phyloP scores from a whole-genome alignment of 1,140 invertebrate genomes.

The Uloborus diversus region DNA sequence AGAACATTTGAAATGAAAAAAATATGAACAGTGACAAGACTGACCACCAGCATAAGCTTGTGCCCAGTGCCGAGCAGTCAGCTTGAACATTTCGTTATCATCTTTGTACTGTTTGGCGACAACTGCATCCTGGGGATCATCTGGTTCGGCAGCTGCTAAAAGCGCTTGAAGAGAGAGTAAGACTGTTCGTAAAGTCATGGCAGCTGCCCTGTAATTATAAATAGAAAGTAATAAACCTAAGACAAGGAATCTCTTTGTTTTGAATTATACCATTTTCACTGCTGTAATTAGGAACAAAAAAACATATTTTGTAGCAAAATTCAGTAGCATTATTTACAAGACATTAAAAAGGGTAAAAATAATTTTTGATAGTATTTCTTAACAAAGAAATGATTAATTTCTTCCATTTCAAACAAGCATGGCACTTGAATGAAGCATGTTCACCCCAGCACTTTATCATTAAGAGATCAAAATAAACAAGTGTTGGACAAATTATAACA shows the following conservation, averaged over 20 bases:
- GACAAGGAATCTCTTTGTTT: too few relatives aligned
- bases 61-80: constrained; percentile 95
- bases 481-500: too few relatives aligned
- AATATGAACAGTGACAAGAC: not conserved
- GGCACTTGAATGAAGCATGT: too few relatives aligned
- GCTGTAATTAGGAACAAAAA: too few relatives aligned
- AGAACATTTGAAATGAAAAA: too few relatives aligned
- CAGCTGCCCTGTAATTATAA: constrained; percentile 81
- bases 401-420: too few relatives aligned
- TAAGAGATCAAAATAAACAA: too few relatives aligned
- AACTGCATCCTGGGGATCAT: constrained; percentile 97
- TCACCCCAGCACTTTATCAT: too few relatives aligned
- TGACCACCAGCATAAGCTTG: constrained; percentile 87
- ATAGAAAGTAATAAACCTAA: too few relatives aligned
- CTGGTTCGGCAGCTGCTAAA: constrained; percentile 91
- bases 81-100: constrained; percentile 82
- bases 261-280: too few relatives aligned
- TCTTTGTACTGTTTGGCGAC: constrained; percentile 97
- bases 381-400: not conserved
- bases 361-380: not conserved
- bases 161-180: constrained; percentile 90
- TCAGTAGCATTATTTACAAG: too few relatives aligned
- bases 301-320: not conserved
- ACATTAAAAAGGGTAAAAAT: too few relatives aligned
- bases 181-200: constrained; percentile 96